Evolutionary conservation across 2,113 vertebrate species (phyloP).

Genomic region (Barbus barbus): DNA sequence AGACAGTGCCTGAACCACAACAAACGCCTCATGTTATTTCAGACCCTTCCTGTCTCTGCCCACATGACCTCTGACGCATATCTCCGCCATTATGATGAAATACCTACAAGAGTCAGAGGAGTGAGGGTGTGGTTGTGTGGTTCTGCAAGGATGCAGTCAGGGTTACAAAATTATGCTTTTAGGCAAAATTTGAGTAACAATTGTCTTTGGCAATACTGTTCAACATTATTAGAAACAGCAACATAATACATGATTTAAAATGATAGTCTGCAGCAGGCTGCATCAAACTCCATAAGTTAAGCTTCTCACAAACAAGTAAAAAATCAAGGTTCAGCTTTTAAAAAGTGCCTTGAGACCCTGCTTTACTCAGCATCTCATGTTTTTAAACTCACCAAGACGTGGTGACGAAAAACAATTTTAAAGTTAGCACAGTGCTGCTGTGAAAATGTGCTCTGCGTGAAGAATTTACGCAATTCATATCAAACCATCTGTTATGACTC

Average conservation of each 20-base stretch:
- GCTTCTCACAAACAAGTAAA: too few species aligned
- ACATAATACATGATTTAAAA: neutral
- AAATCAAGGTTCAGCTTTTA: too few species aligned
- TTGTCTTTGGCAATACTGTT: neutral
- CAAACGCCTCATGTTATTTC: constrained; percentile 43
- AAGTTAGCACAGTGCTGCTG: too few species aligned
- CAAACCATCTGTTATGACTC: too few species aligned
- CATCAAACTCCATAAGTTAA: neutral
- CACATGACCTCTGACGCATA: constrained; percentile 3
- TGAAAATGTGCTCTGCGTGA: too few species aligned
- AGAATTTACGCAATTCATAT: too few species aligned
- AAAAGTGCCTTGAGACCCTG: too few species aligned
- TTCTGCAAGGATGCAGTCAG: neutral
- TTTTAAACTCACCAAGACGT: too few species aligned
- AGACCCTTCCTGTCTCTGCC: constrained; percentile 36
- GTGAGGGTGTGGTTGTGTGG: neutral
- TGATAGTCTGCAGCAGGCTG: neutral
- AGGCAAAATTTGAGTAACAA: neutral
- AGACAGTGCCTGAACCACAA: constrained; percentile 10
- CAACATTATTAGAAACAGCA: neutral
- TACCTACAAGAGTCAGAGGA: neutral
- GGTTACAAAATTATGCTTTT: neutral
- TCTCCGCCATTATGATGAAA: neutral
- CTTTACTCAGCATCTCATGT: too few species aligned
- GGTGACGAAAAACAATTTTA: too few species aligned